Conservation (phyloP, 2,888 invertebrate species). For the Acronicta alni region DNA sequence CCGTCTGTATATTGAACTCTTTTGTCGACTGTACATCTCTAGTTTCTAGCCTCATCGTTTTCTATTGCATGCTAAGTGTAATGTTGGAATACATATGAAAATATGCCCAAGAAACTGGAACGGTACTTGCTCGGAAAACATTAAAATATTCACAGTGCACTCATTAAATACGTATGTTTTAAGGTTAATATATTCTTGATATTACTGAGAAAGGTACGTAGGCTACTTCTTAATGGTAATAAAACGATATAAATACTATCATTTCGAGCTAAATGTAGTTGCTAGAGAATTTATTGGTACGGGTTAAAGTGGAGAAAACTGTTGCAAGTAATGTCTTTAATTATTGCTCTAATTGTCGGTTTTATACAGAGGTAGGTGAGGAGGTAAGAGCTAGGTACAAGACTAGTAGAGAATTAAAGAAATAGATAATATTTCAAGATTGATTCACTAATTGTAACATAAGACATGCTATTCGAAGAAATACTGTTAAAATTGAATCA, state of each 20-base stretch:
- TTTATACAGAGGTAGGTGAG: background rate
- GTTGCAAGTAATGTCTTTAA: conserved; percentile 4
- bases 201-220: conserved; percentile 27
- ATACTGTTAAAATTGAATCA: no score
- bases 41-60: conserved; percentile 26
- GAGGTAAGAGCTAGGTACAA: no score
- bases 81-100: conserved; percentile 60
- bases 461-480: no score
- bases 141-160: conserved; percentile 43
- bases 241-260: conserved; percentile 28
- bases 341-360: conserved; percentile 3
- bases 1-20: no score
- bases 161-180: conserved; percentile 37
- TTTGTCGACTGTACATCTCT: no score
- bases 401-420: background rate
- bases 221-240: conserved; percentile 19
- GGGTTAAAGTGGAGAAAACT: conserved; percentile 9
- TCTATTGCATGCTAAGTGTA: conserved; percentile 43
- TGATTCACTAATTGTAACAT: no score
- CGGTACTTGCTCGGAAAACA: conserved; percentile 41
- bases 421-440: no score
- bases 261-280: conserved; percentile 18
- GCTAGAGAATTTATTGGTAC: conserved; percentile 2
- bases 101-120: conserved; percentile 58
- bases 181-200: conserved; percentile 47